Evolutionary conservation across 2,888 invertebrate species (phyloP), one percentile per base, ranked within the genome.

Genomic region (Ectobius pallidus): DNA sequence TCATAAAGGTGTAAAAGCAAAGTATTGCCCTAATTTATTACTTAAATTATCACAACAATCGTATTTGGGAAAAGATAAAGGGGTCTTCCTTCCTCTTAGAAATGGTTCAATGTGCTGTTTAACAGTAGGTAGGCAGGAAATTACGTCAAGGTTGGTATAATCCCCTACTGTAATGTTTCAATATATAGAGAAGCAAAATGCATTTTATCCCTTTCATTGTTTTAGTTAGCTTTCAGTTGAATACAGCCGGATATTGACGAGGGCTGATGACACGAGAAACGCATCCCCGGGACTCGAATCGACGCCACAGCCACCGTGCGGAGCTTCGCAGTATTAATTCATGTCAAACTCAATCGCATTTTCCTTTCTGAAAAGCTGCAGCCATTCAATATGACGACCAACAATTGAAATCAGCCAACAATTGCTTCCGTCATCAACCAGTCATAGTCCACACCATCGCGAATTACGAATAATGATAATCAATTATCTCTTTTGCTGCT

Each of bases 151-250:
- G 30, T 30, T n/a, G 18, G 25, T 52, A 32, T 30, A 58, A 1
- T n/a, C 25, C 25, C n/a, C 3, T n/a, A 58, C 30, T 30, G 32
- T 58, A 30, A 6, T 58, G 32, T 32, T 52, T 52, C 25, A 52
- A n/a, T n/a, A n/a, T 22, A 52, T 25, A 52, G 9, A 25, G 22
- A 52, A 14, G 11, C 52, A 22, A 25, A 52, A 52, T 14, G 52
- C 52, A n/a, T 58, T 58, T 58, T 58, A 58, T 58, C 58, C 58
- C 2, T 58, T 58, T 55, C 32, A 58, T 58, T 58, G 58, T 58
- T 58, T 58, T 9, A 52, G 52, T 52, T 52, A 18, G 58, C 58
- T 30, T 58, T 58, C 52, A 52, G 14, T 25, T 52, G 25, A 52
- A 52, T 52, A 30, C 58, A 58, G 30, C 58, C 58, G 58, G 58